phyloP scores from a whole-genome alignment of 2,113 vertebrate species.

The Chlamydotis undulata region DNA sequence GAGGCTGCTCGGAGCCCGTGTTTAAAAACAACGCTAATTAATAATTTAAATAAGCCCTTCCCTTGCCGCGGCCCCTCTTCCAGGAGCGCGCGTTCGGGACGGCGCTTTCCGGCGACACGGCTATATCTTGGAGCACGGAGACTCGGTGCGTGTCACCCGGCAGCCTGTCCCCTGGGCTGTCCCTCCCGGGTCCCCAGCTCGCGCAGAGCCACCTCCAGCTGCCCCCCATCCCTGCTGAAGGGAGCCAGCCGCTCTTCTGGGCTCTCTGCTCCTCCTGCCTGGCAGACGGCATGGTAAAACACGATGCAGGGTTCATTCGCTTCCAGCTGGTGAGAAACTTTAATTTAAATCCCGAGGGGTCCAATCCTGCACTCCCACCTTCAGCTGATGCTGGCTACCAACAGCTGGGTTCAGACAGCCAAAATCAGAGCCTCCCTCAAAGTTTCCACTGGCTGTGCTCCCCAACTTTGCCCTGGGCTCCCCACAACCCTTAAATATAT shows the following conservation, averaged over 20 bases:
- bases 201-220: background rate
- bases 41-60: background rate
- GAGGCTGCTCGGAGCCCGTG: slow-evolving; percentile 28
- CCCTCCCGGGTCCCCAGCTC: rapidly evolving
- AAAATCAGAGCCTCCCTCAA: background rate
- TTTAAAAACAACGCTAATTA: slow-evolving; percentile 68
- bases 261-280: background rate
- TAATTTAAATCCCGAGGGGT: background rate
- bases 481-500: background rate
- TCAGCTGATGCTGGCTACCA: background rate
- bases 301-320: background rate
- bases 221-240: background rate
- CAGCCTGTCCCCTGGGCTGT: background rate
- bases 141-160: rapidly evolving
- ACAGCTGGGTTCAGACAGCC: background rate
- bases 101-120: rapidly evolving
- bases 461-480: rapidly evolving
- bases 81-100: rapidly evolving
- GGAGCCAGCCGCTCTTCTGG: background rate
- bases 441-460: rapidly evolving
- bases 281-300: background rate
- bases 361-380: background rate
- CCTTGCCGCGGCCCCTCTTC: background rate
- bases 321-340: background rate
- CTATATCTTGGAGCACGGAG: background rate